Percentiles rank a stretch among this genome's conserved stretches.
phyloP scores from a whole-genome alignment of 2,113 vertebrate species.

The Diadophis punctatus region DNA sequence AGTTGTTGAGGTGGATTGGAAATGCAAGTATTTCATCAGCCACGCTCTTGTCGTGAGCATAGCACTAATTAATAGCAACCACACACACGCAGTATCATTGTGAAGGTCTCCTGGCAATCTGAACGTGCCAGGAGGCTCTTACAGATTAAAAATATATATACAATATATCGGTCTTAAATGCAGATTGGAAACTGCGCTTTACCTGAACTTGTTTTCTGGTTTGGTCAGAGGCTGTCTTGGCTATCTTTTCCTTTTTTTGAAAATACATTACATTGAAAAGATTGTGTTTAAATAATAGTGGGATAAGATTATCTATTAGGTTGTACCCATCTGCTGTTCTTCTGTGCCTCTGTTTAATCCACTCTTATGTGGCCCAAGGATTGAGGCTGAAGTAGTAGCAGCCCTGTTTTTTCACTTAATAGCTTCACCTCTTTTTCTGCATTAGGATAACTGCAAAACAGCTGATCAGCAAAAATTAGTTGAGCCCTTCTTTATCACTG shows the following conservation, averaged over 20 bases:
- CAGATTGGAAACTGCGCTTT: not conserved
- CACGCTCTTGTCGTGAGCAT: conserved; percentile 23
- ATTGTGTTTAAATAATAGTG: not conserved
- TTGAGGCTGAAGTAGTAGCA: not conserved
- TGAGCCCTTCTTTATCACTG: not conserved
- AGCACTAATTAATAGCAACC: conserved; percentile 44
- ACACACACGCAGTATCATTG: conserved; percentile 11
- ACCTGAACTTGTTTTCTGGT: not conserved
- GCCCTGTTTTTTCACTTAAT: not conserved
- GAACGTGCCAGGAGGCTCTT: not conserved
- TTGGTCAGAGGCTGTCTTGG: not conserved
- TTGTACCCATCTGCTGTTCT: not conserved
- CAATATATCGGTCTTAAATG: not conserved
- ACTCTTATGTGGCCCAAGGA: not conserved
- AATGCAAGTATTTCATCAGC: conserved; percentile 24
- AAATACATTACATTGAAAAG: not conserved
- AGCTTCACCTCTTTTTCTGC: not conserved
- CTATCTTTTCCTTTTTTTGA: not conserved
- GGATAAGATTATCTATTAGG: not conserved
- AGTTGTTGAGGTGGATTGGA: conserved; percentile 34
- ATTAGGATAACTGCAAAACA: not conserved
- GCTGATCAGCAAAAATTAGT: not conserved
- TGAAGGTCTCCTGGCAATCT: conserved; percentile 36
- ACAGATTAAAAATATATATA: not conserved
- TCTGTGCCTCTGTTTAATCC: not conserved